Base-by-base conservation (phyloP, 2,888 invertebrate genomes). In the Ennomos fuscantarius region DNA sequence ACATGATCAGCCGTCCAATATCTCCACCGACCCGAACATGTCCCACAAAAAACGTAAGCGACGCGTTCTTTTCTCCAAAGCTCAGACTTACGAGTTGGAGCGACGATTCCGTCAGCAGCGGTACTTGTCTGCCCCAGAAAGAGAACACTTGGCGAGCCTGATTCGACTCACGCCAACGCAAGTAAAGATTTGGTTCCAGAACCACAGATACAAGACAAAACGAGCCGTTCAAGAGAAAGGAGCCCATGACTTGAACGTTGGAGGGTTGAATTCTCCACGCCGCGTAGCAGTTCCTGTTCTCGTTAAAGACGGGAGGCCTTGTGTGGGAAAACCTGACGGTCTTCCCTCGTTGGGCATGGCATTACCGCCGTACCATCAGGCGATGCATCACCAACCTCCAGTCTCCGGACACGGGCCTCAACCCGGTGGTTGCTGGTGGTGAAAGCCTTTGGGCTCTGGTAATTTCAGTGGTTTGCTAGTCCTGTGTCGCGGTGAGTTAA, bases 141-240 rank as follows among this genome's bases (percentile, higher is more conserved):
- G 99, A 35, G 99, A 99, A 81, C 99, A 99, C 81, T 92, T 99
- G 66, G 99, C 99, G 2, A 97, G 97, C 65, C 93, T 98, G 74
- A 99, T 99, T 66, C 94, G 98, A 55, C 93, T 99, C 57, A 99
- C 99, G 1, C 99, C 99, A 0, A 99, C 99, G 2, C 99, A 99
- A 93, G 97, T 97, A 48, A 99, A 99, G 90, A 99, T 99, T 75
- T 99, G 99, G 99, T 99, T 99, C 92, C 99, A 99, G 86, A 99
- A 99, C 86, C 99, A 99, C 84, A 95, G 98, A 79, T 99, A 99
- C 93, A 99, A 99, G 93, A 98, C 99, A 78, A 99, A 99, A 90
- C 93, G 99, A n/a, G 98, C 99, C 0, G 96, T 98, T 57, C 98
- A 97, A 78, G 99, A 99, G 86, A 97, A 98, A 85, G 96, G 96